These are phyloP conservation scores for Chlorops oryzae DNA, from an alignment of 1,140 invertebrate genomes.

Conservation along the genomic window DNA sequence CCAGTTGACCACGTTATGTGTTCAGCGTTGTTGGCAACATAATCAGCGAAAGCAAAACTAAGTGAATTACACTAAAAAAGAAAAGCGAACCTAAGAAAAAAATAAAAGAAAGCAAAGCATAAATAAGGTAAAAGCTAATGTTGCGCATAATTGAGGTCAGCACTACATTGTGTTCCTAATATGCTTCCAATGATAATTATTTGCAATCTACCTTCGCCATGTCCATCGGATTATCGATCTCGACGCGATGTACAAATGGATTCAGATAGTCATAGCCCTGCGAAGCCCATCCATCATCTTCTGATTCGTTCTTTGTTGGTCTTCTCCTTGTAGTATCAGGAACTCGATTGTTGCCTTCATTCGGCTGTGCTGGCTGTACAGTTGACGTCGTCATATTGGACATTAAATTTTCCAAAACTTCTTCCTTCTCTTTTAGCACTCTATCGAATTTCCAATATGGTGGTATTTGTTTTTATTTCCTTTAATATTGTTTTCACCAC, in stretches of 20 bases:
- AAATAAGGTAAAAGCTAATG: not conserved
- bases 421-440: too few species aligned
- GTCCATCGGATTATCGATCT: conserved; percentile 75
- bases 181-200: too few species aligned
- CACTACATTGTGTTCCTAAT: too few species aligned
- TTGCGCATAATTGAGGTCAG: too few species aligned
- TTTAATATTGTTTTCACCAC: too few species aligned
- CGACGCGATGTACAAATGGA: conserved; percentile 77
- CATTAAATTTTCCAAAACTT: too few species aligned
- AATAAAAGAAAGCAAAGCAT: not conserved
- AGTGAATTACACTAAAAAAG: conserved; percentile 2
- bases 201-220: conserved; percentile 69
- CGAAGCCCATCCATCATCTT: conserved; percentile 45
- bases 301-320: conserved; percentile 33
- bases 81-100: conserved; percentile 4
- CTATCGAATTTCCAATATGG: too few species aligned
- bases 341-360: not conserved
- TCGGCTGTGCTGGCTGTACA: conserved; percentile 7
- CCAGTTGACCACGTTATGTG: too few species aligned
- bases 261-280: conserved; percentile 57
- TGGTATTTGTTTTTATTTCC: too few species aligned
- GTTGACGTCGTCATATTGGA: conserved; percentile 18
- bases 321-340: not conserved
- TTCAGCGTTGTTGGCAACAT: too few species aligned
- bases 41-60: too few species aligned